These are phyloP conservation scores for Apamea sordens DNA, from an alignment of 2,888 invertebrate species.

Conservation along the genomic window DNA sequence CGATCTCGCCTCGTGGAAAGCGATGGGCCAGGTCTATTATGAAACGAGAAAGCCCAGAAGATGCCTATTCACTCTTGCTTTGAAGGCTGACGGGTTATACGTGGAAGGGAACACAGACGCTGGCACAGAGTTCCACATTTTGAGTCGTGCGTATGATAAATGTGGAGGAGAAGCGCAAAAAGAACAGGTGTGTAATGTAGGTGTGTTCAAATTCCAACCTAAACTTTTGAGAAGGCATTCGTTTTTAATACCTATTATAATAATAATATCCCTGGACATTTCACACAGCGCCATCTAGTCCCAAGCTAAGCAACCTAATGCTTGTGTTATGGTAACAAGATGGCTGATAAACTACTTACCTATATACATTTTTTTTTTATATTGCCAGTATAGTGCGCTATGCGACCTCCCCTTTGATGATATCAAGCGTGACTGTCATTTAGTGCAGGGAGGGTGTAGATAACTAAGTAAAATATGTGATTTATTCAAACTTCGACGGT, in stretches of 20 bases:
- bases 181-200: not conserved
- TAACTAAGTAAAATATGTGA: constrained; percentile 18
- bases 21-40: not conserved
- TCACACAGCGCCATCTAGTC: too few species aligned
- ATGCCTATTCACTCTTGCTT: not conserved
- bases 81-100: not conserved
- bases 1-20: not conserved
- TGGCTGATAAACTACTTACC: too few species aligned
- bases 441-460: not conserved
- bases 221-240: not conserved
- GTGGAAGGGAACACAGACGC: not conserved
- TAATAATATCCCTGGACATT: too few species aligned
- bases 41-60: not conserved
- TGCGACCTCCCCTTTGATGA: not conserved
- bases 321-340: too few species aligned
- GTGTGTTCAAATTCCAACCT: too few species aligned
- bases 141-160: not conserved
- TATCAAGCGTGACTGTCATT: constrained; percentile 21
- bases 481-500: constrained; percentile 20
- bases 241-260: too few species aligned
- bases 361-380: too few species aligned
- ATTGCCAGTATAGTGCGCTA: not conserved
- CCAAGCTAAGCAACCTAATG: too few species aligned
- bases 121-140: not conserved
- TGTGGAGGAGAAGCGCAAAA: not conserved